phyloP scores from a whole-genome alignment of 1,140 invertebrate genomes.

The Atopsyche davidsoni region DNA sequence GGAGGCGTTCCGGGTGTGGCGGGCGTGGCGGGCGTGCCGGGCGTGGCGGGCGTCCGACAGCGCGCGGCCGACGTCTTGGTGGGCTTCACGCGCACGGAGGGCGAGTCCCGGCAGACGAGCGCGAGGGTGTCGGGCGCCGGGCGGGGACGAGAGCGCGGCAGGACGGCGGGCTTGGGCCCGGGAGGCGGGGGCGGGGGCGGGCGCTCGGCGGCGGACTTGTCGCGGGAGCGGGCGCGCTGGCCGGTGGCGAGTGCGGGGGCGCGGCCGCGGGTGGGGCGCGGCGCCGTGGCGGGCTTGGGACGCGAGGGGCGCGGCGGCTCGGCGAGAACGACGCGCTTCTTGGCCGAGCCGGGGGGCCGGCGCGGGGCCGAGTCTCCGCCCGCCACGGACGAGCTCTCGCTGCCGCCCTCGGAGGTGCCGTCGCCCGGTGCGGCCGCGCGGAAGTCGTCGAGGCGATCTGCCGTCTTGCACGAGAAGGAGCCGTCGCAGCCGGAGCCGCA shows the following conservation, averaged over 20 bases:
- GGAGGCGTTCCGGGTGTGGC: constrained; percentile 16
- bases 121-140: constrained; percentile 36
- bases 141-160: constrained; percentile 50
- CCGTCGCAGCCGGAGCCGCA: constrained; percentile 63
- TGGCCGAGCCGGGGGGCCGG: constrained; percentile 36
- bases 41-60: constrained; percentile 56
- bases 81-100: constrained; percentile 47
- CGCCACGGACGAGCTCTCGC: constrained; percentile 65
- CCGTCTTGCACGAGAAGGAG: constrained; percentile 48
- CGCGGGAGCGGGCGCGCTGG: constrained; percentile 50
- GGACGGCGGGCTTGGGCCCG: constrained; percentile 45
- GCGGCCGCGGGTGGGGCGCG: constrained; percentile 49
- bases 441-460: constrained; percentile 41
- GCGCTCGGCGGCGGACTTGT: constrained; percentile 43
- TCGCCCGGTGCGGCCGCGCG: constrained; percentile 41
- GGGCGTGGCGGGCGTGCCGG: constrained; percentile 40
- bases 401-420: constrained; percentile 62
- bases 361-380: constrained; percentile 36
- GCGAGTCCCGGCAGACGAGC: constrained; percentile 43
- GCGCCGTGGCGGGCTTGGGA: constrained; percentile 44
- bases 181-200: constrained; percentile 43
- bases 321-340: constrained; percentile 38
- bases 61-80: constrained; percentile 52
- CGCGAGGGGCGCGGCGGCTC: constrained; percentile 34
- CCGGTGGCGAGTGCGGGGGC: constrained; percentile 44